phyloP scores from a whole-genome alignment of 2,888 invertebrate species.

The Lysandra bellargus region DNA sequence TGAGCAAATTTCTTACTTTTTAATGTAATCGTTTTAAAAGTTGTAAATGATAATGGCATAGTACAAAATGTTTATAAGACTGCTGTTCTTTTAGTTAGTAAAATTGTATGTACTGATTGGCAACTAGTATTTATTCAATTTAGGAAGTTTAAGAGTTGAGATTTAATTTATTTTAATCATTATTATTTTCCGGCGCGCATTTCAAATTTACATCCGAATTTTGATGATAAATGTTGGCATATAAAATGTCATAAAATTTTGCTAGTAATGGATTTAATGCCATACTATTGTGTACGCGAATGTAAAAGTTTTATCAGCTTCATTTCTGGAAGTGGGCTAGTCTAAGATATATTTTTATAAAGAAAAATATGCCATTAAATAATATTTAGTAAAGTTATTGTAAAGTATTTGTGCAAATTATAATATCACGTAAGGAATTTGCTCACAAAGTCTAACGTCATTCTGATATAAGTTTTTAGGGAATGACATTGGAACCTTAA shows the following conservation, averaged over 20 bases:
- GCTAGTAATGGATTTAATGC: no score
- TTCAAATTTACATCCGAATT: neutral
- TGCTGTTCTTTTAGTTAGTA: slow-evolving; percentile 7
- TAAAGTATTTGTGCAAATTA: slow-evolving; percentile 7
- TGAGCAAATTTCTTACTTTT: slow-evolving; percentile 36
- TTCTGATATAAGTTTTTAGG: slow-evolving; percentile 56
- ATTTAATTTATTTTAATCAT: neutral
- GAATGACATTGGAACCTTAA: slow-evolving; percentile 49
- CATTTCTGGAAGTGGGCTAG: neutral
- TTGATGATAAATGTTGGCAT: no score
- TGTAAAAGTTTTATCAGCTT: neutral
- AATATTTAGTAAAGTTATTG: neutral
- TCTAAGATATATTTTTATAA: neutral
- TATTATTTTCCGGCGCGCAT: neutral
- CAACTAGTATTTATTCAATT: slow-evolving; percentile 1
- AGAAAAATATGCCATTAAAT: neutral
- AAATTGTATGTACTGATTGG: slow-evolving; percentile 8
- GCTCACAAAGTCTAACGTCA: slow-evolving; percentile 42
- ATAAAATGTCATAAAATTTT: no score
- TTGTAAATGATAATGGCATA: neutral
- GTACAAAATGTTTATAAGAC: slow-evolving; percentile 16
- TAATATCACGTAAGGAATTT: slow-evolving; percentile 20
- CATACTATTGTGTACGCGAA: neutral
- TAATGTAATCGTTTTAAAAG: slow-evolving; percentile 20
- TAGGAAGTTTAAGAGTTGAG: neutral